Evolutionary conservation across 2,888 invertebrate species (phyloP).

Genomic region (Monochamus alternatus): DNA sequence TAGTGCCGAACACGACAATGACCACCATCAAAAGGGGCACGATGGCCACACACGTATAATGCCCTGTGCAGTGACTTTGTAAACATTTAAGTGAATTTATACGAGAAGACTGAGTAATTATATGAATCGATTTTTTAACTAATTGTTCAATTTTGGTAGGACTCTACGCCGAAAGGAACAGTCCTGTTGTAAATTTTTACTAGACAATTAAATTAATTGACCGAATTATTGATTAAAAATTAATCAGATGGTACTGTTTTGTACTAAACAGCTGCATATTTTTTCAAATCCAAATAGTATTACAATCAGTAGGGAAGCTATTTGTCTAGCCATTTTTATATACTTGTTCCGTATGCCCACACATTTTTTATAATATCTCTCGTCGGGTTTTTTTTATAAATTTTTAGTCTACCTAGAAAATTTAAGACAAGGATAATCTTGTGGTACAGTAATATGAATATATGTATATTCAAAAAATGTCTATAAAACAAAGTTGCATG

Average conservation of each 20-base stretch:
- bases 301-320: neutral
- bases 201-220: constrained; percentile 69
- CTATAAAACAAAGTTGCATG: too few relatives aligned
- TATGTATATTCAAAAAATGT: too few relatives aligned
- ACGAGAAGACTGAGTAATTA: constrained; percentile 62
- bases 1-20: constrained; percentile 74
- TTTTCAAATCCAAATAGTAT: constrained; percentile 18
- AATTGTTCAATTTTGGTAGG: constrained; percentile 55
- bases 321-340: too few relatives aligned
- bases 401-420: too few relatives aligned
- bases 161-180: constrained; percentile 61
- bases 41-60: constrained; percentile 80
- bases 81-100: constrained; percentile 56
- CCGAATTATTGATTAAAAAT: constrained; percentile 68
- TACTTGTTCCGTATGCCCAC: too few relatives aligned
- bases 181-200: constrained; percentile 58
- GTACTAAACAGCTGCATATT: constrained; percentile 44
- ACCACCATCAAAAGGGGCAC: constrained; percentile 77
- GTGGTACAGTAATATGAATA: too few relatives aligned
- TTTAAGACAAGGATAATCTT: too few relatives aligned
- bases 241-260: constrained; percentile 65
- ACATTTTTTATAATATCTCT: too few relatives aligned
- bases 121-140: constrained; percentile 51
- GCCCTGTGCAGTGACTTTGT: constrained; percentile 47
- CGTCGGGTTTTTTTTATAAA: too few relatives aligned